Percentiles rank a stretch among this genome's conserved stretches.
phyloP scores from a whole-genome alignment of 2,888 invertebrate species.

The Caenorhabditis plicata region DNA sequence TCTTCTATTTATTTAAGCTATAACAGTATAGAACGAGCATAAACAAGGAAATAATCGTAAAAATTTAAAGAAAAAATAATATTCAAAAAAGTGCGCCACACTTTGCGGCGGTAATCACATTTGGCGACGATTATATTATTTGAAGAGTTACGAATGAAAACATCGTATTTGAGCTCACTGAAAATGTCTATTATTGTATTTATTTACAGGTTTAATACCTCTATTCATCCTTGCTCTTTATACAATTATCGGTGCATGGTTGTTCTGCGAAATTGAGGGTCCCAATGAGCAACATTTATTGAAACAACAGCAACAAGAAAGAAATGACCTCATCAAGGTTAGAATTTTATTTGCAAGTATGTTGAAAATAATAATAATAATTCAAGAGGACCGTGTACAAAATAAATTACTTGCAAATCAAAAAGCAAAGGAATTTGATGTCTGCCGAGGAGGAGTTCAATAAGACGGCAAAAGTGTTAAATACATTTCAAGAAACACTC shows the following conservation, averaged over 20 bases:
- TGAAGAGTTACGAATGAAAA: no score
- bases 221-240: constrained; percentile 46
- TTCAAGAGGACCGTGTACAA: constrained; percentile 56
- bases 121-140: no score
- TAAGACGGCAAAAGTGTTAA: constrained; percentile 52
- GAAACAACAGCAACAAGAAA: constrained; percentile 43
- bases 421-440: constrained; percentile 32
- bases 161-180: no score
- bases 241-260: constrained; percentile 54
- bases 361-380: background rate
- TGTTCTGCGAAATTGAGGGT: constrained; percentile 55
- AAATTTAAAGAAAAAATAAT: no score
- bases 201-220: constrained; percentile 40
- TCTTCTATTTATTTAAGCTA: no score
- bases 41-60: no score
- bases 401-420: constrained; percentile 52
- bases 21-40: no score
- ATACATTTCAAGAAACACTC: constrained; percentile 49
- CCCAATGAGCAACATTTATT: constrained; percentile 54
- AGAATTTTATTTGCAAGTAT: background rate
- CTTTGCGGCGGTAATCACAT: no score
- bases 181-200: no score
- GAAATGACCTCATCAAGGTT: constrained; percentile 55
- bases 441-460: constrained; percentile 56
- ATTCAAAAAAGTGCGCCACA: no score